Evolutionary conservation across 1,140 invertebrate species (phyloP), one percentile per base, ranked within the genome.

Genomic region (Drosophila malerkotliana): DNA sequence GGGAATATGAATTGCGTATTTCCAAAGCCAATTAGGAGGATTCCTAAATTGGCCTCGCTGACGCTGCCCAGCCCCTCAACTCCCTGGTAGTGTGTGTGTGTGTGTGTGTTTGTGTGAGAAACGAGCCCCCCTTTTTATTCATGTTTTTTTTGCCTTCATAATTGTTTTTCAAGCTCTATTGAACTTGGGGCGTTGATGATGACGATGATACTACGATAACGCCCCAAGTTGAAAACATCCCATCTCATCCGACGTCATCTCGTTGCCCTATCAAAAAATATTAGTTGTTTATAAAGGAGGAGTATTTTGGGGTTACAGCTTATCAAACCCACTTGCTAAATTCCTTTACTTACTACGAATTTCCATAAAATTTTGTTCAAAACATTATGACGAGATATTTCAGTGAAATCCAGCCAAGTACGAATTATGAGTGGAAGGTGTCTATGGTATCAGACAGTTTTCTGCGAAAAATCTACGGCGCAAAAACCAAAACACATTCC

Each of bases 111-210:
- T 72, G 53, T 47, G 34, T n/a, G 47, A 49, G 45, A 78, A 87
- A 80, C 78, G 83, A 82, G 82, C 82, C 81, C 77, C 77, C 78
- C 45, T 74, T 80, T 80, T 80, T 79, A 54, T 41, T 51, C 24
- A 60, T 73, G 57, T 67, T 57, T 51, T 51, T 48, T 47, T 18
- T 55, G 28, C 41, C 37, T 71, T 68, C 72, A 81, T 87, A 87
- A 87, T 81, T 85, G 78, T 82, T 85, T 75, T 85, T 77, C 69
- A 81, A 82, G 78, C 82, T 85, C 58, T 74, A 85, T 73, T 80
- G 73, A 84, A 80, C 76, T 85, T 72, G 67, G 75, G 47, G 61
- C 64, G 67, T 39, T 26, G 60, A 68, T 67, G 63, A 55, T 57
- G 66, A 48, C 15, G 72, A 54, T 45, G 72, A 75, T 72, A 67